Evolutionary conservation across 2,797 vertebrate species (phyloP).

Genomic region (Sarcophilus harrisii): DNA sequence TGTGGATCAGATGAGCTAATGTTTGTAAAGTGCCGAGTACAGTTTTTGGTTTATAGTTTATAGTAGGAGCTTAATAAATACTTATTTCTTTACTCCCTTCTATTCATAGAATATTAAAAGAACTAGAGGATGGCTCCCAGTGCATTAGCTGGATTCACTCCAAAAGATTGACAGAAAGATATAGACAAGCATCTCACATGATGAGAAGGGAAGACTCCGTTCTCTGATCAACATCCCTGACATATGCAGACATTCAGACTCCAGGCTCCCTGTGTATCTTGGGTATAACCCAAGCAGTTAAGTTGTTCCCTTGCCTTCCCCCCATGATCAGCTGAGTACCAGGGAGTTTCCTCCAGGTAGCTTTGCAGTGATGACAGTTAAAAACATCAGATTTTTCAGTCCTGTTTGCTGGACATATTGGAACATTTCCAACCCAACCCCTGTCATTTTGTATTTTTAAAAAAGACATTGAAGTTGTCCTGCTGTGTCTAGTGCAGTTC

Average conservation of each 20-base stretch:
- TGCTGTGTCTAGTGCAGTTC: slow-evolving; percentile 69
- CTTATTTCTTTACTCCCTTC: not conserved
- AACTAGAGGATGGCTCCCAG: not conserved
- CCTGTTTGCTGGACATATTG: slow-evolving; percentile 58
- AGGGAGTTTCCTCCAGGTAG: slow-evolving; percentile 72
- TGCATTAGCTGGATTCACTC: not conserved
- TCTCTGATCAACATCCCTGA: slow-evolving; percentile 27
- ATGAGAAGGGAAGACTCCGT: slow-evolving; percentile 49
- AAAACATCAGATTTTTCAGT: slow-evolving; percentile 58
- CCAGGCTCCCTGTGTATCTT: slow-evolving; percentile 60
- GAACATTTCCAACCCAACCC: slow-evolving; percentile 24
- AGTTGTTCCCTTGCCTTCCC: slow-evolving; percentile 61
- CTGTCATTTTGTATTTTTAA: slow-evolving; percentile 70
- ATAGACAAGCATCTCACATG: not conserved
- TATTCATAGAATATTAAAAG: not conserved
- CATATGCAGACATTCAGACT: not conserved
- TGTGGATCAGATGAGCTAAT: not conserved
- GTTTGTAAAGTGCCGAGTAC: not conserved
- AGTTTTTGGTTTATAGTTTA: not conserved
- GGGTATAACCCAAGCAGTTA: slow-evolving; percentile 71
- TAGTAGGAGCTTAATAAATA: not conserved
- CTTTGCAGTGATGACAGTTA: slow-evolving; percentile 71
- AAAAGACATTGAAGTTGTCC: slow-evolving; percentile 75
- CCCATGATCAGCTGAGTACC: slow-evolving; percentile 70
- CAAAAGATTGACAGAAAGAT: not conserved